phyloP scores from a whole-genome alignment of 1,140 invertebrate species.

The Polyergus mexicanus region DNA sequence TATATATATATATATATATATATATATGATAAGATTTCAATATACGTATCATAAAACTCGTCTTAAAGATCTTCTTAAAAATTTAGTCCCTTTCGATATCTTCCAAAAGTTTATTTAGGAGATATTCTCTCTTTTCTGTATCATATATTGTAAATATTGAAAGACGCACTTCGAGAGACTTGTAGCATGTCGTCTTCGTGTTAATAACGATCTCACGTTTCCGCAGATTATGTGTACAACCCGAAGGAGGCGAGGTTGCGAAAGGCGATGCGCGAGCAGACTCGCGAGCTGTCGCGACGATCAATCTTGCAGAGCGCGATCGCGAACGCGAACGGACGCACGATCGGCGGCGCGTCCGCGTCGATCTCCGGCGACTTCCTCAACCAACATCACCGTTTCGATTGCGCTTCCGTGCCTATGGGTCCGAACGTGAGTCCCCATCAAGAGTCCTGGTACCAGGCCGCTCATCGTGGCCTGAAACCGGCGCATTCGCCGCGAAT shows the following conservation, averaged over 20 bases:
- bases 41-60: no score
- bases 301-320: conserved; percentile 81
- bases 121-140: neutral
- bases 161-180: neutral
- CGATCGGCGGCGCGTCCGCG: conserved; percentile 54
- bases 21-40: no score
- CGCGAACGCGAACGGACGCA: conserved; percentile 56
- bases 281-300: conserved; percentile 83
- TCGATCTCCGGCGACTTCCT: conserved; percentile 49
- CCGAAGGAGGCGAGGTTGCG: conserved; percentile 89
- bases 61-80: no score
- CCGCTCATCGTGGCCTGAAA: conserved; percentile 79
- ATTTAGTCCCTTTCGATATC: no score
- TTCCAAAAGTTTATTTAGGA: neutral
- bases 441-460: conserved; percentile 83
- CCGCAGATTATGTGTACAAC: conserved; percentile 89
- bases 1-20: no score
- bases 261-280: conserved; percentile 88
- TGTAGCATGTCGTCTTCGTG: neutral
- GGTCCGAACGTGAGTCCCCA: conserved; percentile 74
- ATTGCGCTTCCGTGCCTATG: conserved; percentile 74
- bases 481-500: conserved; percentile 82
- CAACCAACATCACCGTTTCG: conserved; percentile 73
- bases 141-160: neutral
- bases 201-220: conserved; percentile 45